Evolutionary conservation across 2,888 invertebrate species (phyloP), one percentile per base, ranked within the genome.

Genomic region (Argyresthia albistria): DNA sequence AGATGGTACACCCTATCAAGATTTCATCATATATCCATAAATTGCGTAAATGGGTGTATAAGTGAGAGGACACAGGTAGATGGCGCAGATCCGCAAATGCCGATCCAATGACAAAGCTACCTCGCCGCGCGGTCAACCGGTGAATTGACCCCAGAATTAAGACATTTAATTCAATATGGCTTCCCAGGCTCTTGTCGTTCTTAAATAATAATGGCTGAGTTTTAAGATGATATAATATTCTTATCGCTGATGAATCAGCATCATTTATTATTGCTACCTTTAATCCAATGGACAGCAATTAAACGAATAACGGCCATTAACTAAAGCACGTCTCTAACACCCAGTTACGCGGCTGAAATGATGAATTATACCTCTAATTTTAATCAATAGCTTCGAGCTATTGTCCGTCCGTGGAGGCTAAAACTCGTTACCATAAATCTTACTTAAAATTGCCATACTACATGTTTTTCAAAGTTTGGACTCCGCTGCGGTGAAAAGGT

Each of bases 361-460:
- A 50, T 50, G 25, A 50, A 50, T 50, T 50, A 45, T 43, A n/a
- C 25, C 25, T 25, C 25, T 4, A 42, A 43, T 71, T 71, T 73
- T 79, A 78, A 80, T 80, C 76, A 76, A 68, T 66, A 69, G 72
- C 76, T 74, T 61, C 67, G 58, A 70, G 76, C 76, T 61, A 74
- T 71, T 66, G 66, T 67, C 69, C 68, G 67, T 71, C 66, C 69
- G 65, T 48, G 36, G 14, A 37, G 48, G 25, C 37, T 15, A 10
- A 74, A 78, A 77, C 76, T 73, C 69, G 74, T 75, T 70, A 75
- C 75, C 71, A 76, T 73, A 73, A 67, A 63, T 70, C 66, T 63
- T 61, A 66, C 65, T 67, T 79, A 83, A 79, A 83, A 76, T 73
- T 75, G 69, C 73, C 76, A 75, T 72, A 75, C 66, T 67, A 74